Base-by-base conservation (phyloP, 2,888 invertebrate species). In the Agonopterix heracliana region DNA sequence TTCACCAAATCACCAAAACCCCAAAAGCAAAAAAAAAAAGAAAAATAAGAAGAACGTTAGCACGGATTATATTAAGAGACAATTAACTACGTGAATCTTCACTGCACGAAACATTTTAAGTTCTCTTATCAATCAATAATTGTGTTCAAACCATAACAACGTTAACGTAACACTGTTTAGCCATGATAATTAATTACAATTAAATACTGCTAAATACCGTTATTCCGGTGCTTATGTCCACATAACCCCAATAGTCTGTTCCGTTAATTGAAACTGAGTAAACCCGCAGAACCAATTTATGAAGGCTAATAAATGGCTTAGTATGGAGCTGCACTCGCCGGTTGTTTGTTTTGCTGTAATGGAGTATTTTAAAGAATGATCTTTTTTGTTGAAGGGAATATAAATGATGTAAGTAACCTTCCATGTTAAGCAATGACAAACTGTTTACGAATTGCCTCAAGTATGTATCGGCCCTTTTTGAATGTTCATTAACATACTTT, bases 251-350 rank as follows among this genome's bases (percentile, higher is more conserved):
- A 64, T 68, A 68, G 61, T 55, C 53, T 56, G 59, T 50, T 54
- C 54, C 14, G 55, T 53, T 59, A 62, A 72, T 78, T 78, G 76
- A 75, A 71, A 71, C 71, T 62, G 68, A 73, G 74, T 68, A 71
- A 76, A 72, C 75, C 70, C 67, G 49, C 71, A 65, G 62, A 68
- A 65, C 64, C 76, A 73, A 78, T 78, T 75, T 78, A 77, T 75
- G 74, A 72, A 64, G 63, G 68, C 70, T 71, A 68, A 68, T 68
- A 73, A 73, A 71, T 66, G 64, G 60, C 53, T 61, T 47, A 51
- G 54, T 59, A 51, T 50, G 57, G 59, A 54, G 55, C 57, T 56
- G 56, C 58, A 62, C 65, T 59, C 60, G 62, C 61, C 66, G 66
- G 2, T 59, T 75, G 74, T 73, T 70, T 68, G 63, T 60, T 63